Base-by-base conservation (phyloP, 1,140 invertebrate genomes). In the Drosophila erecta region DNA sequence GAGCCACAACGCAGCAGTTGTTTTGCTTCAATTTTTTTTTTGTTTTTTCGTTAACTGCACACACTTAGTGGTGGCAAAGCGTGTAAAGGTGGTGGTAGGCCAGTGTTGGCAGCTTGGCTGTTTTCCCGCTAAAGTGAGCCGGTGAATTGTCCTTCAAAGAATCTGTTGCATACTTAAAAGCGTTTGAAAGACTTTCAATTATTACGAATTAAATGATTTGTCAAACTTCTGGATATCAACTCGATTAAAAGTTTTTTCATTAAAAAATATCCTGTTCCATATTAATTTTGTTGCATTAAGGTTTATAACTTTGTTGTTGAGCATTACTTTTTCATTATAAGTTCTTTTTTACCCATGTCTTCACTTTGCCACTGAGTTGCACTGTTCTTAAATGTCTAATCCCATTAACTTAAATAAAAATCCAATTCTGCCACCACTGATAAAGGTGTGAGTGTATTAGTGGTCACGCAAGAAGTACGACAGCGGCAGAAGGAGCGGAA, bases 401-500 rank as follows among this genome's bases (percentile, higher is more conserved):
- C 44, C 44, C 14, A 33, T 50, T 33, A 20, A 20, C 14, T 35
- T 11, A 20, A 35, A 35, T 14, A 35, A 6, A 35, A 30, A 40
- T 12, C 10, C 35, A 8, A 27, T 30, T 8, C 35, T 66, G 62
- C 14, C 62, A 66, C 10, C 58, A 12, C 62, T 73, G 56, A 53
- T 10, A 17, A 4, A 6, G 37, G 56, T 59, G 35, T 37, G 46
- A 64, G 57, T 59, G 69, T 83, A 76, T 59, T 58, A 74, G 81
- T 79, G 79, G 83, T 87, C 83, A 89, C 84, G 84, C 84, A 89
- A 87, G 83, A 87, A 67, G 79, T 62, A 60, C 46, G 61, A 54
- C 46, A 51, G 66, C 60, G 58, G 35, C 69, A 65, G 49, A 53
- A 69, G 53, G 54, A 77, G 65, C 72, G 57, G 40, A 44, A 81